Conservation (phyloP, 2,888 invertebrate species). For the Hoplodrina ambigua region DNA sequence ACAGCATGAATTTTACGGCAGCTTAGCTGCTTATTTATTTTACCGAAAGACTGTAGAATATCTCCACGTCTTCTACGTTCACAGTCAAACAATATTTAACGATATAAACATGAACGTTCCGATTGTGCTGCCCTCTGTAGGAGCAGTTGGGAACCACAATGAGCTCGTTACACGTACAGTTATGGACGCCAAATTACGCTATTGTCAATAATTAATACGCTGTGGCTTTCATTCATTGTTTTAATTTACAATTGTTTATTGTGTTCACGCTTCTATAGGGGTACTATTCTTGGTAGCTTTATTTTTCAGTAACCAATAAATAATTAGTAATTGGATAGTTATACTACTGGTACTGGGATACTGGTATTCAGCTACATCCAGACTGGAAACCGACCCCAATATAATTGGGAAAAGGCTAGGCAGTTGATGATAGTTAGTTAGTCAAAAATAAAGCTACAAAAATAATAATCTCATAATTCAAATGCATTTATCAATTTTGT, state of each 20-base stretch:
- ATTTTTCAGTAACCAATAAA: too few relatives aligned
- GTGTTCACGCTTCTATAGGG: not conserved
- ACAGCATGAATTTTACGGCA: not conserved
- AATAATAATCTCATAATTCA: too few relatives aligned
- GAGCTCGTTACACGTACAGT: constrained; percentile 38
- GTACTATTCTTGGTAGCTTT: too few relatives aligned
- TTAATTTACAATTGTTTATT: constrained; percentile 33
- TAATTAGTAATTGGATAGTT: too few relatives aligned
- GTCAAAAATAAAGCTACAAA: not conserved
- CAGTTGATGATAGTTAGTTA: too few relatives aligned
- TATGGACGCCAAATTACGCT: constrained; percentile 48
- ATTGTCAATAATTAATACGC: constrained; percentile 48
- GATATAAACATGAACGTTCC: constrained; percentile 32
- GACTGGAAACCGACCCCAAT: too few relatives aligned
- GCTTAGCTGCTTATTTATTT: too few relatives aligned
- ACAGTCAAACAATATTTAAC: constrained; percentile 45
- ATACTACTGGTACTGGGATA: too few relatives aligned
- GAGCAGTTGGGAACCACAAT: constrained; percentile 60
- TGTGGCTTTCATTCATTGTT: constrained; percentile 40
- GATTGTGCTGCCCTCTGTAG: constrained; percentile 50
- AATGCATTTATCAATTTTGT: too few relatives aligned
- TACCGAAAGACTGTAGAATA: not conserved
- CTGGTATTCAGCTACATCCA: too few relatives aligned
- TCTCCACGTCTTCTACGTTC: constrained; percentile 13
- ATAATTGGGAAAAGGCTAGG: too few relatives aligned